Evolutionary conservation across 2,797 vertebrate species (phyloP), one percentile per base, ranked within the genome.

Genomic region (Eupleurogrammus muticus): DNA sequence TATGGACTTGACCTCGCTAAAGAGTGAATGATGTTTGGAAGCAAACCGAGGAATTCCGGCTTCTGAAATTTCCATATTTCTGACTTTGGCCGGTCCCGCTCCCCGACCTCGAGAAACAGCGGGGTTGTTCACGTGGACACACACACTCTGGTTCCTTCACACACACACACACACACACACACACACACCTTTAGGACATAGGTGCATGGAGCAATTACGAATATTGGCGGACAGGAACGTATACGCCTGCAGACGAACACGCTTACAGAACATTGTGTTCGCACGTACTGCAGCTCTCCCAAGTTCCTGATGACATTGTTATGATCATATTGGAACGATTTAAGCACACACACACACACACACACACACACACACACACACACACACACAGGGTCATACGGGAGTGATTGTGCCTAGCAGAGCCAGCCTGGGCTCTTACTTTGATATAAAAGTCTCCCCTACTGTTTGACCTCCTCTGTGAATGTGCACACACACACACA

Each of bases 371-470:
- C 32, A 76, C 50, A 48, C 32, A 70, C 64, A 64, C 46, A 49
- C 46, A 67, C 62, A 79, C 68, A 80, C 42, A 49, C 23, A 47
- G 58, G 75, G 69, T 82, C 82, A 79, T 58, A 32, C 24, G 9
- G 73, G 77, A 85, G 78, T 73, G 73, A 79, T 78, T 73, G 69
- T 65, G 47, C 63, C 64, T 58, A 7, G 47, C 70, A 46, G 69
- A 79, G 83, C 73, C 85, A 86, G 71, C 54, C 62, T 72, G 81
- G 84, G 83, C 84, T 80, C 73, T 77, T 55, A 79, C 70, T 85
- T 84, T 87, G 75, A 89, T 89, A 88, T 89, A 90, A 93, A 88
- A 79, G 28, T 75, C 76, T 86, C 88, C 84, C 90, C 88, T 86
- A 70, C 87, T 79, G 83, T 73, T 81, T 80, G 72, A 86, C 83